Evolutionary conservation across 2,888 invertebrate genomes (phyloP).

Genomic region (Erannis defoliaria): DNA sequence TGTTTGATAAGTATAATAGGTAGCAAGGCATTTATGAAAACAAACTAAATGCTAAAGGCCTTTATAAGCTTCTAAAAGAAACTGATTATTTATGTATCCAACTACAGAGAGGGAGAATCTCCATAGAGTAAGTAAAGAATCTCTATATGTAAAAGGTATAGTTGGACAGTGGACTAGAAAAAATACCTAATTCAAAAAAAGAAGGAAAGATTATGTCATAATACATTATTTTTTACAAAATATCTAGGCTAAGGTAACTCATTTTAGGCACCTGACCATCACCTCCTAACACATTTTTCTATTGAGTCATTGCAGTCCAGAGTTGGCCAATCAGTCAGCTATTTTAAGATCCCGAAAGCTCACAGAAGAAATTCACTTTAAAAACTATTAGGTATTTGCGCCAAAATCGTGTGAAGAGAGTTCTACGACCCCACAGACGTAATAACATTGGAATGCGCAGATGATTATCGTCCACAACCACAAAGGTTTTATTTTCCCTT

Average conservation of each 20-base stretch:
- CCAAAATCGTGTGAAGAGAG: conserved; percentile 61
- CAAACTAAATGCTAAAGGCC: neutral
- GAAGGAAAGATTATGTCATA: conserved; percentile 46
- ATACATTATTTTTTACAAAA: conserved; percentile 43
- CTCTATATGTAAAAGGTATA: too few relatives aligned
- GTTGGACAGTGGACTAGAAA: conserved; percentile 54
- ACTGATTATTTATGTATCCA: too few relatives aligned
- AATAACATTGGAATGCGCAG: conserved; percentile 81
- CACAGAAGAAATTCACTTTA: conserved; percentile 21
- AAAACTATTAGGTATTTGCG: conserved; percentile 57
- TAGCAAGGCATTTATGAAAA: neutral
- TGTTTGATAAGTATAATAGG: neutral
- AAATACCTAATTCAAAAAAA: conserved; percentile 49
- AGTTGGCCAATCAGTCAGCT: conserved; percentile 68
- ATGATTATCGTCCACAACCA: conserved; percentile 73
- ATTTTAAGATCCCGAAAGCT: conserved; percentile 66
- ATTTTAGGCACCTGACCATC: conserved; percentile 77
- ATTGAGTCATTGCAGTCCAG: conserved; percentile 59
- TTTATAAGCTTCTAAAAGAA: too few relatives aligned
- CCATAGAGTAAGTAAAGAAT: too few relatives aligned
- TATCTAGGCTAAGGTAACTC: conserved; percentile 79
- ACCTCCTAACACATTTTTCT: conserved; percentile 79
- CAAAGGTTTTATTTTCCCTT: conserved; percentile 73
- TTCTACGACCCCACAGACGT: conserved; percentile 67
- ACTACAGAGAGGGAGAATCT: too few relatives aligned